phyloP scores from a whole-genome alignment of 2,113 vertebrate species.

The Fregata magnificens region DNA sequence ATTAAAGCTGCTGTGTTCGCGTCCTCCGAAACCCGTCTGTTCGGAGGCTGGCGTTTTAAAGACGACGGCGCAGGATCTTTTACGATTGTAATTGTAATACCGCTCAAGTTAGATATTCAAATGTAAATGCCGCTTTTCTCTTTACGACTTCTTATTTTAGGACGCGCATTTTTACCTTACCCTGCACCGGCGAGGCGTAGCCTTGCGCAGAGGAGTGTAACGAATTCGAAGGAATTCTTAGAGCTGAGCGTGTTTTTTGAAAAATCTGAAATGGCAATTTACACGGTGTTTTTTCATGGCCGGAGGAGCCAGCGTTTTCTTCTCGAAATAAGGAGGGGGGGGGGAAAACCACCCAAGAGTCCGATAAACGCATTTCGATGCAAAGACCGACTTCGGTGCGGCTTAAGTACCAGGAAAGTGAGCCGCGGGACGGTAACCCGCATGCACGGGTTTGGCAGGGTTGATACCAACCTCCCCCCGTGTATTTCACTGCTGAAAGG shows the following conservation, averaged over 20 bases:
- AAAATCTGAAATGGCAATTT: neutral
- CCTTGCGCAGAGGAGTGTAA: neutral
- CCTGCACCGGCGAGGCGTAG: neutral
- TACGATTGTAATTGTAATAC: conserved; percentile 19
- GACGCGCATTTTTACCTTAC: neutral
- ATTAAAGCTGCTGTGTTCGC: conserved; percentile 16
- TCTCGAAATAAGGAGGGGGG: neutral
- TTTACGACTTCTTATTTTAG: neutral
- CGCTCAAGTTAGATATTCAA: conserved; percentile 32
- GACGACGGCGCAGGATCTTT: neutral
- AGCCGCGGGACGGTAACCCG: neutral
- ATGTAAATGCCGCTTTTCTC: conserved; percentile 41
- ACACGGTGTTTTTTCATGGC: conserved; percentile 11
- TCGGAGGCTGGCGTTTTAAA: neutral
- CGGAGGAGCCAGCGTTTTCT: neutral
- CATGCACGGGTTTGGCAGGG: neutral
- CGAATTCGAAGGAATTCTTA: conserved; percentile 52
- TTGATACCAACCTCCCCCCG: no score
- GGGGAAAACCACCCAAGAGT: no score
- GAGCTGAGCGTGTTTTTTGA: neutral
- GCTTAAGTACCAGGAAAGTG: neutral
- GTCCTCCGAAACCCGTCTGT: neutral
- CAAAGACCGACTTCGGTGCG: neutral
- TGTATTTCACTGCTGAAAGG: neutral
- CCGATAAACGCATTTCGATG: neutral